These are phyloP conservation scores for Danaus melanippus DNA, from an alignment of 1,140 invertebrate species.

Conservation along the genomic window DNA sequence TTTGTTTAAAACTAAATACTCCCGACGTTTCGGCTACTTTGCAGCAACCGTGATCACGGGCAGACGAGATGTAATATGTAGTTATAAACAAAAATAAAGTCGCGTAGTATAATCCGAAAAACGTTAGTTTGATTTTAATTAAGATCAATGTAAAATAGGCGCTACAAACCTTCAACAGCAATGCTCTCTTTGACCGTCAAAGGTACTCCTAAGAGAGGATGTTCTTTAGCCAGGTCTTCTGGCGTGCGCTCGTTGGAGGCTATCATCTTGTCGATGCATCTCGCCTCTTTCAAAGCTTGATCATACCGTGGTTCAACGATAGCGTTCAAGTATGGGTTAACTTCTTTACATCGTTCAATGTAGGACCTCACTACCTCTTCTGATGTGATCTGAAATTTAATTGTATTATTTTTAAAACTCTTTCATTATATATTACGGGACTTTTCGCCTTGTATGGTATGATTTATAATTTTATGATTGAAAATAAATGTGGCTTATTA, in stretches of 20 bases:
- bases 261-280: constrained; percentile 63
- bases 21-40: too few species aligned
- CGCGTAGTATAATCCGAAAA: too few species aligned
- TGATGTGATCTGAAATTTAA: constrained; percentile 73
- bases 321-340: constrained; percentile 83
- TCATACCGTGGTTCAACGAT: constrained; percentile 82
- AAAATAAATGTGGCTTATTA: too few species aligned
- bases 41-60: too few species aligned
- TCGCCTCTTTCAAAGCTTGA: constrained; percentile 79
- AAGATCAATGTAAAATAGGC: too few species aligned
- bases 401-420: constrained; percentile 2
- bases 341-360: constrained; percentile 80
- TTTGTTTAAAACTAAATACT: too few species aligned
- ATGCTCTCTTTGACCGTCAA: constrained; percentile 85
- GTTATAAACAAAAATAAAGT: too few species aligned
- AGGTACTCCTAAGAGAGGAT: constrained; percentile 82
- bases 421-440: background rate
- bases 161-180: constrained; percentile 75
- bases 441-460: too few species aligned
- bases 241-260: constrained; percentile 40
- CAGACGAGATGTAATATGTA: too few species aligned
- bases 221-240: constrained; percentile 66
- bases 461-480: too few species aligned
- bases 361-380: constrained; percentile 78
- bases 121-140: too few species aligned